Conservation (phyloP, 2,888 invertebrate genomes). For the Drosophila mercatorum region DNA sequence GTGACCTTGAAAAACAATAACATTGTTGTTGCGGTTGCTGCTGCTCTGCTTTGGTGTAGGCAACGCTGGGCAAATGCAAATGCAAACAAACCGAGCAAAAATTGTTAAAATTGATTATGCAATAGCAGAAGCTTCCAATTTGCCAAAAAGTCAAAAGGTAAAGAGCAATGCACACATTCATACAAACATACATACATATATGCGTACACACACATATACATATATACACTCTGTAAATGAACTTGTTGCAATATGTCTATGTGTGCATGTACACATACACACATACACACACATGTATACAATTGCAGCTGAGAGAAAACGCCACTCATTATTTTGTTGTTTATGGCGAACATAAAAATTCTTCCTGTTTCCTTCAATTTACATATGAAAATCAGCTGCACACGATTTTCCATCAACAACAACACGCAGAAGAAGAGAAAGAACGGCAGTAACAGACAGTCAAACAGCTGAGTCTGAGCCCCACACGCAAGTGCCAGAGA, state of each 20-base stretch:
- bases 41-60: conserved; percentile 35
- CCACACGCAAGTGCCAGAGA: conserved; percentile 60
- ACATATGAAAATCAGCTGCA: conserved; percentile 58
- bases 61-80: conserved; percentile 65
- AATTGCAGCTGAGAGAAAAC: conserved; percentile 3
- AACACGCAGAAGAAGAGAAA: conserved; percentile 22
- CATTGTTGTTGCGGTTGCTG: conserved; percentile 54
- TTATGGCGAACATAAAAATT: conserved; percentile 21
- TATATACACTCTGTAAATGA: conserved; percentile 12
- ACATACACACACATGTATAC: no score
- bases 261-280: no score
- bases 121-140: conserved; percentile 49
- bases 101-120: conserved; percentile 67
- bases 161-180: conserved; percentile 25
- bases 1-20: conserved; percentile 76
- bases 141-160: conserved; percentile 40
- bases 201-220: no score
- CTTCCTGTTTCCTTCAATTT: conserved; percentile 45
- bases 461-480: conserved; percentile 60
- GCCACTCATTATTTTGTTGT: not conserved
- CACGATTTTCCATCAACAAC: conserved; percentile 41
- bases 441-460: conserved; percentile 15
- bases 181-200: not conserved
- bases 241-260: conserved; percentile 16
- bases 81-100: conserved; percentile 62